Evolutionary conservation across 2,797 vertebrate species (phyloP), one percentile per base, ranked within the genome.

Genomic region (Gymnopithys bicolor): DNA sequence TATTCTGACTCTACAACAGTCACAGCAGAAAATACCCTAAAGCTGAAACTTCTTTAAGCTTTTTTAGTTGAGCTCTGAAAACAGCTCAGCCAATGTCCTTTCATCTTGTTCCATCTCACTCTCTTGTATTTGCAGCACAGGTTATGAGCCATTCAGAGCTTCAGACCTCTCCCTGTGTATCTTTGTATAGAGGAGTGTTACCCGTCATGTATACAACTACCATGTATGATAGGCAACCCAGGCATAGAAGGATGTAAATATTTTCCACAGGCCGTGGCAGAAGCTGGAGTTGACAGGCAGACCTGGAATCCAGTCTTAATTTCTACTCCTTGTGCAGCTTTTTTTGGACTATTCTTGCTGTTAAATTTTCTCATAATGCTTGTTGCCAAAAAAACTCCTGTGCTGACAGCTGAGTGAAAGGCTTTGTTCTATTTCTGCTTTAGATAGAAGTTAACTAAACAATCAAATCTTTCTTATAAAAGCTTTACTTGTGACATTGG

Each of bases 141-240:
- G 28, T 70, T 59, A 22, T 55, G 39, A 85, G 66, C 49, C 17
- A 41, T 6, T 59, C 21, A 23, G 32, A 49, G n/a, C 33, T 41
- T 86, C 56, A 75, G 32, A 21, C 28, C 35, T 83, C 41, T 76
- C 41, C 41, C 41, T 1, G 1, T 58, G 4, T 59, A 35, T 45
- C n/a, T 71, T 16, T 45, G 22, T 62, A 63, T 32, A 53, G 13
- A 78, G 51, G 28, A 51, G 21, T 10, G 3, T 87, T 84, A n/a
- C 3, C 33, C 10, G 7, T 52, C 6, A 0, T 23, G 30, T 70
- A 13, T 24, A 37, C 56, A 33, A 23, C 43, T 69, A 23, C 17
- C 51, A 60, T 0, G 0, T 0, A 0, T 5, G 10, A 59, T 13
- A 55, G 23, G 21, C 66, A 66, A 73, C 73, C 16, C 0, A 19